Evolutionary conservation across 2,113 vertebrate genomes (phyloP).

Genomic region (Leucopternis melanops): DNA sequence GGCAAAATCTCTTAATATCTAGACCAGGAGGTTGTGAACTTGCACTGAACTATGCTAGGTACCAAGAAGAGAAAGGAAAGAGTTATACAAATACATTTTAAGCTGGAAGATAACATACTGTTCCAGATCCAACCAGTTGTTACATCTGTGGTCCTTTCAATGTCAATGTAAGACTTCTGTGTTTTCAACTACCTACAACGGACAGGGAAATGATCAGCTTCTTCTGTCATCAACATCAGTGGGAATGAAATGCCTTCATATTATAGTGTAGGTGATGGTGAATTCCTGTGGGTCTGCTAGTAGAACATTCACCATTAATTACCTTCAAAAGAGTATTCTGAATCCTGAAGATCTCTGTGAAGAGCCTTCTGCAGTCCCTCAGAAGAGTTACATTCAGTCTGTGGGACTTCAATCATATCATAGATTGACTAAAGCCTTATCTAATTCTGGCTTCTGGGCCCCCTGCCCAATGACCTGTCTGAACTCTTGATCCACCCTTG

Average conservation of each 20-base stretch:
- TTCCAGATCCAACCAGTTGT: not conserved
- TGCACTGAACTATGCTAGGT: not conserved
- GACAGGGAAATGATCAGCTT: not conserved
- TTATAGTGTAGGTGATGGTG: not conserved
- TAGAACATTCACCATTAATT: not conserved
- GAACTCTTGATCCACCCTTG: not conserved
- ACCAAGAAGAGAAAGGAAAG: not conserved
- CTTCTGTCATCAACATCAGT: not conserved
- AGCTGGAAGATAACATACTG: not conserved
- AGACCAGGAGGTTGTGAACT: not conserved
- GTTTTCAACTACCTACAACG: not conserved
- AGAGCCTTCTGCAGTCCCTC: not conserved
- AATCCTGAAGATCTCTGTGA: not conserved
- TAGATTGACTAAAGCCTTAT: not conserved
- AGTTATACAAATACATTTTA: not conserved
- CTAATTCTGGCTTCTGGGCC: not conserved
- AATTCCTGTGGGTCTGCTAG: too few relatives aligned
- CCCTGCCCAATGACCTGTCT: not conserved
- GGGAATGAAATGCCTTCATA: not conserved
- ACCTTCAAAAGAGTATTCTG: not conserved
- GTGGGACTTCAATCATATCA: not conserved
- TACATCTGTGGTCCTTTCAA: not conserved
- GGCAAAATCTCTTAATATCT: not conserved
- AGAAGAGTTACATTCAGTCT: not conserved
- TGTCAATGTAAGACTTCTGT: not conserved